Evolutionary conservation across 2,113 vertebrate genomes (phyloP), one percentile per base, ranked within the genome.

Genomic region (Ursus arctos): DNA sequence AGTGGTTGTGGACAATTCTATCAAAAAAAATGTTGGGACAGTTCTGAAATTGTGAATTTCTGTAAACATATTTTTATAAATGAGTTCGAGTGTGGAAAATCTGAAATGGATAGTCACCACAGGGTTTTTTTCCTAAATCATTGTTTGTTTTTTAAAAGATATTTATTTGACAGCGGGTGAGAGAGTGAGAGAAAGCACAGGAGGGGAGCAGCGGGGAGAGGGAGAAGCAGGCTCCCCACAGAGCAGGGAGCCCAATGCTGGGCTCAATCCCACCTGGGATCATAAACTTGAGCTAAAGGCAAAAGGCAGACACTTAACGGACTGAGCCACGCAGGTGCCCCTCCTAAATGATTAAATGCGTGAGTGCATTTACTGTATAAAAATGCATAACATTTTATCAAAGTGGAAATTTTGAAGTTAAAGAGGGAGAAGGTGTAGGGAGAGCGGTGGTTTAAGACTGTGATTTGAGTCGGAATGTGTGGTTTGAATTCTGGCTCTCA

Each of bases 321-420:
- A 67, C 31, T 67, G 31, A 67, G 7, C 28, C 63, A 67, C 31
- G 14, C 31, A 16, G 31, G 63, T 8, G 15, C 14, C 6, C 72
- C 21, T 65, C 63, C 28, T 65, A 59, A 63, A 47, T 43, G 43
- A 43, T 43, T 43, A 43, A 43, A 43, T 43, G 43, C 43, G 6
- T 43, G 6, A 43, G 43, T 43, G 43, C 43, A 72, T 92, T 92
- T 74, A 72, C 22, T 81, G 18, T 87, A 92, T 80, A 53, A 88
- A 92, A 79, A n/a, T 72, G 47, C 4, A 47, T 74, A 72, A 40
- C 1, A 12, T 67, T 91, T 82, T 57, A 26, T 61, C n/a, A 85
- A 57, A 79, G 31, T 90, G 80, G n/a, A 53, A 69, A 71, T n/a
- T 88, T 88, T 88, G 76, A 96, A 63, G 40, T 93, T 47, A 77